Percentiles rank a stretch among this genome's conserved stretches.
phyloP scores from a whole-genome alignment of 2,888 invertebrate species.

The Drosophila niveifrons region DNA sequence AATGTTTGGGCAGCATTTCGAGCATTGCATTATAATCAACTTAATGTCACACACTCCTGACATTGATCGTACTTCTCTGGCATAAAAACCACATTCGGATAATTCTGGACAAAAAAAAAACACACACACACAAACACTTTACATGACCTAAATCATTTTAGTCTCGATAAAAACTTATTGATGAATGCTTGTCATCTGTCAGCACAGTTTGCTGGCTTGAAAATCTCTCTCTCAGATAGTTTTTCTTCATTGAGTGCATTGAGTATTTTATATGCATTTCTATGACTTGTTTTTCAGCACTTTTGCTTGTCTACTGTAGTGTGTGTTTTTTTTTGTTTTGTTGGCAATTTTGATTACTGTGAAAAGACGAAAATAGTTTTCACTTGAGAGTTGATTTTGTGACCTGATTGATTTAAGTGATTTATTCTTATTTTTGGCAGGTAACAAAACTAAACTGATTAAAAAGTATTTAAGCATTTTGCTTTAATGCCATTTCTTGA shows the following conservation, averaged over 20 bases:
- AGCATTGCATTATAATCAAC: constrained; percentile 37
- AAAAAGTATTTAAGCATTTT: no score
- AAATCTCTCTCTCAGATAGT: neutral
- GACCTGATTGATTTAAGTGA: no score
- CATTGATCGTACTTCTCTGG: constrained; percentile 21
- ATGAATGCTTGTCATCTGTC: constrained; percentile 31
- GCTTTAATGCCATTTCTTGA: no score
- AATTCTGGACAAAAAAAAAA: neutral
- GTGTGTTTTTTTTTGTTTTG: neutral
- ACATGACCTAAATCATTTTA: constrained; percentile 19
- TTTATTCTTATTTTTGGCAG: no score
- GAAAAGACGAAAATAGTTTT: constrained; percentile 7
- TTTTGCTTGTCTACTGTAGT: constrained; percentile 3
- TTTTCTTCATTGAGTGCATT: neutral
- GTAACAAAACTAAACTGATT: no score
- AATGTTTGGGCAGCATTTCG: constrained; percentile 28
- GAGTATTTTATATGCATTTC: constrained; percentile 9
- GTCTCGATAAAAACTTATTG: constrained; percentile 34
- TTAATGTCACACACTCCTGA: constrained; percentile 25
- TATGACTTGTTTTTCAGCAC: constrained; percentile 5
- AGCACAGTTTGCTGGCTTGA: constrained; percentile 7
- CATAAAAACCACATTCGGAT: constrained; percentile 7
- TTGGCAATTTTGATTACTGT: constrained; percentile 14
- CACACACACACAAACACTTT: constrained; percentile 2
- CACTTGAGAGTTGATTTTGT: constrained; percentile 3